phyloP scores from a whole-genome alignment of 2,113 vertebrate genomes.

The Neodontobutis hainanensis region DNA sequence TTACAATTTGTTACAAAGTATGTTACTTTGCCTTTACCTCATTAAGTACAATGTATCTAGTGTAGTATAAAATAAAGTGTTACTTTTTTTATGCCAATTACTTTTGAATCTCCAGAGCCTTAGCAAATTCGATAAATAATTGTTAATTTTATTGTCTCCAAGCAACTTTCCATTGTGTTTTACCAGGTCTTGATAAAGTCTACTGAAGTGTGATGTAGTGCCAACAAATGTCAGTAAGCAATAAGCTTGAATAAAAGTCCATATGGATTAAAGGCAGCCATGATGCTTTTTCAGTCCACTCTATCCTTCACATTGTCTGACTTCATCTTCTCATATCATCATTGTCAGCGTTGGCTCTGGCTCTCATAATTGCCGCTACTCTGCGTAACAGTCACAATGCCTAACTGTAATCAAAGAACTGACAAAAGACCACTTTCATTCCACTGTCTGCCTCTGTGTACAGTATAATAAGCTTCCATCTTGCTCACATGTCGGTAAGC shows the following conservation, averaged over 20 bases:
- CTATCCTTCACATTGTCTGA: conserved; percentile 36
- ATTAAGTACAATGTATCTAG: no score
- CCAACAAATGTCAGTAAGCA: conserved; percentile 5
- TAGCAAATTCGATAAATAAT: no score
- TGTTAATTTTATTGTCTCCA: no score
- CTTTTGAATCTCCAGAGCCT: no score
- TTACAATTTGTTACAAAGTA: no score
- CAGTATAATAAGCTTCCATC: conserved; percentile 63
- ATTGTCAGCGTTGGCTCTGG: conserved; percentile 22
- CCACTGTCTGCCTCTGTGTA: conserved; percentile 66
- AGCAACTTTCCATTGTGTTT: no score
- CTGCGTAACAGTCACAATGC: conserved; percentile 68
- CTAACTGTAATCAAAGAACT: conserved; percentile 72
- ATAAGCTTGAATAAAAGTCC: conserved; percentile 32
- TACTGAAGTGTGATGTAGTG: background rate
- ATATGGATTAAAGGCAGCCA: background rate
- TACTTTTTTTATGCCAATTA: no score
- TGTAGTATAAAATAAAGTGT: no score
- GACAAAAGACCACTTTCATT: conserved; percentile 71
- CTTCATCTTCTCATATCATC: conserved; percentile 31
- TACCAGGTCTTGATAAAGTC: no score
- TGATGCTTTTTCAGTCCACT: background rate
- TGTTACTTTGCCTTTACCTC: no score
- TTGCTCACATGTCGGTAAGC: conserved; percentile 60
- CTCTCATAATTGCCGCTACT: conserved; percentile 54